Evolutionary conservation across 2,113 vertebrate species (phyloP).

Genomic region (Syngnathus scovelli): DNA sequence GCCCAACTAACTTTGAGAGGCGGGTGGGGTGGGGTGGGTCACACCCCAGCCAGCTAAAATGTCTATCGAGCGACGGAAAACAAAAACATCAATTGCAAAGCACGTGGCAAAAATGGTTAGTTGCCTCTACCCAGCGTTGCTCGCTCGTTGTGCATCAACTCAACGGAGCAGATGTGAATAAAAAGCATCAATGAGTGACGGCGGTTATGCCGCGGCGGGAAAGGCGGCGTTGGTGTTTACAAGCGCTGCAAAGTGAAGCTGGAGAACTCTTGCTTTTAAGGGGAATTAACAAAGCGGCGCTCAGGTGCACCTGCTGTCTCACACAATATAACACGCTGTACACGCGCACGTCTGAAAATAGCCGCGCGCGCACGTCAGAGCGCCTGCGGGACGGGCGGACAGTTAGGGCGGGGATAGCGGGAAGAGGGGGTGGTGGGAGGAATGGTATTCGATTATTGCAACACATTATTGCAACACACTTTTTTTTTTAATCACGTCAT

Average conservation of each 20-base stretch:
- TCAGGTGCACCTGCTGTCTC: conserved; percentile 50
- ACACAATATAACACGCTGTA: neutral
- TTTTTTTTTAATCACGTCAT: neutral
- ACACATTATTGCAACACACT: conserved; percentile 4
- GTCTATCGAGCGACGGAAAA: neutral
- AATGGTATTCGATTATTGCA: neutral
- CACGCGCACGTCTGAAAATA: conserved; percentile 49
- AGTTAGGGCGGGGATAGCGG: conserved; percentile 48
- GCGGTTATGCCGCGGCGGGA: neutral
- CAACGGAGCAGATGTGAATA: neutral
- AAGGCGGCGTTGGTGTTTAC: neutral
- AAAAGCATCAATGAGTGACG: neutral
- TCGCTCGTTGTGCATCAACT: neutral
- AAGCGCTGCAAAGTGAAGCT: neutral
- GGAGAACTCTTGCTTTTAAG: neutral
- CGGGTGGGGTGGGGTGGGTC: too few species aligned
- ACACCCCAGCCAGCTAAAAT: neutral
- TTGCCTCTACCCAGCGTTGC: neutral
- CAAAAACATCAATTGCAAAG: neutral
- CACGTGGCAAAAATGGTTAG: neutral
- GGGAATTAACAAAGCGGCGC: conserved; percentile 1
- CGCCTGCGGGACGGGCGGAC: conserved; percentile 56
- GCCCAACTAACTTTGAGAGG: neutral
- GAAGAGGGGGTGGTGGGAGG: neutral
- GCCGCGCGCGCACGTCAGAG: conserved; percentile 23